Conservation (phyloP, 2,113 vertebrate species). For the Diphyllodes magnificus region DNA sequence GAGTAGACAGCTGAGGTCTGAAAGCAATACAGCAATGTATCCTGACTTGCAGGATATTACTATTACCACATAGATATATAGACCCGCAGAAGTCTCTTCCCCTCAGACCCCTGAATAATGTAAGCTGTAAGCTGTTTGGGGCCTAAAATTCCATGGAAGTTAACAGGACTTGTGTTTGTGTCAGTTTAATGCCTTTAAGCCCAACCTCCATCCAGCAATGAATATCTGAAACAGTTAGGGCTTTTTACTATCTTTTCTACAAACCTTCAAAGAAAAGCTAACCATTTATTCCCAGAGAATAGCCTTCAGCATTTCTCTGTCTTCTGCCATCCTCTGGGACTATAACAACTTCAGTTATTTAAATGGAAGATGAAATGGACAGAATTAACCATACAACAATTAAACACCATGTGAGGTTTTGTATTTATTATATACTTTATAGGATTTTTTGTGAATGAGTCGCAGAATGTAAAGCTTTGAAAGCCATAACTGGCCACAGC, state of each 20-base stretch:
- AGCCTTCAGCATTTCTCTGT: neutral
- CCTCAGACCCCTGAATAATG: neutral
- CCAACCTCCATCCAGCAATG: neutral
- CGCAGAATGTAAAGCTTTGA: neutral
- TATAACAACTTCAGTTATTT: neutral
- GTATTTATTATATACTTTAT: neutral
- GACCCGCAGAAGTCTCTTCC: neutral
- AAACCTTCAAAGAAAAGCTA: neutral
- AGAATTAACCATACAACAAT: neutral
- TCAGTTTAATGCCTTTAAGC: neutral
- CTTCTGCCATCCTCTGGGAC: neutral
- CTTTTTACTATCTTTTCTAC: neutral
- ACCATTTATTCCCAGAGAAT: neutral
- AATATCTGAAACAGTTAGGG: neutral
- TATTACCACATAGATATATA: neutral
- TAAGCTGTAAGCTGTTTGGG: neutral
- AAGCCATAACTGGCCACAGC: neutral
- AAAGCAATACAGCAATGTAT: neutral
- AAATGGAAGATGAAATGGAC: neutral
- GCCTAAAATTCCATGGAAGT: neutral
- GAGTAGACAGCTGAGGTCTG: neutral
- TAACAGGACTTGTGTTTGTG: neutral
- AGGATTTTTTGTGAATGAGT: neutral
- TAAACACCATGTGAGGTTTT: neutral
- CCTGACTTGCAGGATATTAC: neutral